Base-by-base conservation (phyloP, 1,140 invertebrate species). In the Drosophila obscura region DNA sequence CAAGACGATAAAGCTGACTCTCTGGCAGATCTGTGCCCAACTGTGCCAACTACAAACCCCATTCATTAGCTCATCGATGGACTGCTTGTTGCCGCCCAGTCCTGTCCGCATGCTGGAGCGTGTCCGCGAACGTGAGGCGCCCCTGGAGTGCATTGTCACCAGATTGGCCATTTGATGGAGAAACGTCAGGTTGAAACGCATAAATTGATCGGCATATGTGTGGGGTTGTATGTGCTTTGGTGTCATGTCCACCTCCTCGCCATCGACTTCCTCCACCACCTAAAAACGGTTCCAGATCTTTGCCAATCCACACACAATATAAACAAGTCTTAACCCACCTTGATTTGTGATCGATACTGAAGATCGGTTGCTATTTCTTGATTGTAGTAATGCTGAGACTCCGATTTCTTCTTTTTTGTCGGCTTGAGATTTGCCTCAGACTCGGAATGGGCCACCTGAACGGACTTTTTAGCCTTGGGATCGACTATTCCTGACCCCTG, bases 31-130 rank as follows among this genome's bases (percentile, higher is more conserved):
- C 3, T 16, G 24, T 15, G 9, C 0, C 13, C 4, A 0, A 13
- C 16, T 16, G 16, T 16, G 19, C 19, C 13, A 8, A 28, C 19
- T 1, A 43, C 67, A 56, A 39, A 88, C 83, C 11, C 84, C 83
- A 31, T 26, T 52, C 5, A 88, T 88, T 2, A 88, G 58, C 26
- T 88, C 83, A 6, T 88, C 84, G 2, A 88, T 89, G 13, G 83
- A 88, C 31, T 80, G 80, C 41, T 87, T 87, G 19, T 83, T 88
- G 24, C 71, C 71, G 0, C 83, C 79, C 1, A 88, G 41, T 1
- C 83, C 83, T 0, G 62, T 63, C 2, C 69, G 65, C 45, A 79
- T 58, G 35, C 83, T 88, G 7, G 68, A 75, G 2, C 83, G 73
- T 4, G 79, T 88, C 0, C 73, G 50, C 0, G 71, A 61, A 3